A percentile compares a stretch with the other conserved stretches of the same genome.
Conservation (phyloP, 1,140 invertebrate species). For the Penaeus chinensis region DNA sequence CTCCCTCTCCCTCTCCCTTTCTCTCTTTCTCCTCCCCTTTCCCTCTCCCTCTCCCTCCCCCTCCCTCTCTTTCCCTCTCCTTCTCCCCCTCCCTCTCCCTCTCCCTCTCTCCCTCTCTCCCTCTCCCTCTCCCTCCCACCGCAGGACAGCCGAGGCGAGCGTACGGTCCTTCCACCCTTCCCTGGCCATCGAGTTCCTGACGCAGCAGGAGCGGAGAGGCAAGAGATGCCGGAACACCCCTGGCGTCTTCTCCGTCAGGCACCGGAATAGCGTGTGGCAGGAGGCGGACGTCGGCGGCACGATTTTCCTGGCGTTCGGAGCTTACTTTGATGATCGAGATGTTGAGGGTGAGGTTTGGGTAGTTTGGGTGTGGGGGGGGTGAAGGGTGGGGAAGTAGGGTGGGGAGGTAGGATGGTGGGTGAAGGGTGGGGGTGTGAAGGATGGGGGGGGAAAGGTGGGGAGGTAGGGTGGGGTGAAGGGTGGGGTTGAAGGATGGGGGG, state of each 20-base stretch:
- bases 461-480: not conserved
- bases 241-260: conserved; percentile 33
- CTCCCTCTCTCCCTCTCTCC: not conserved
- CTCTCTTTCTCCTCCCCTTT: not conserved
- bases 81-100: not conserved
- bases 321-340: conserved; percentile 26
- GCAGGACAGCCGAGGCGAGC: not conserved
- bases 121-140: not conserved
- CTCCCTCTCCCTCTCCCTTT: not conserved
- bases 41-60: not conserved
- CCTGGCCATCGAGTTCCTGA: conserved; percentile 37
- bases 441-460: not conserved
- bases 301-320: conserved; percentile 21
- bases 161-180: conserved; percentile 6
- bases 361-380: not conserved
- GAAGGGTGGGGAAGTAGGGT: not conserved
- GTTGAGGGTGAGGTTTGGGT: not conserved
- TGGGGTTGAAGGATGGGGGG: not conserved
- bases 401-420: too few species aligned
- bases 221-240: conserved; percentile 22
- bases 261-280: conserved; percentile 33
- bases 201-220: conserved; percentile 25
- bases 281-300: not conserved
- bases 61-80: not conserved
- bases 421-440: not conserved